These are phyloP conservation scores for Chlorops oryzae DNA, from an alignment of 1,140 invertebrate species.

Conservation along the genomic window DNA sequence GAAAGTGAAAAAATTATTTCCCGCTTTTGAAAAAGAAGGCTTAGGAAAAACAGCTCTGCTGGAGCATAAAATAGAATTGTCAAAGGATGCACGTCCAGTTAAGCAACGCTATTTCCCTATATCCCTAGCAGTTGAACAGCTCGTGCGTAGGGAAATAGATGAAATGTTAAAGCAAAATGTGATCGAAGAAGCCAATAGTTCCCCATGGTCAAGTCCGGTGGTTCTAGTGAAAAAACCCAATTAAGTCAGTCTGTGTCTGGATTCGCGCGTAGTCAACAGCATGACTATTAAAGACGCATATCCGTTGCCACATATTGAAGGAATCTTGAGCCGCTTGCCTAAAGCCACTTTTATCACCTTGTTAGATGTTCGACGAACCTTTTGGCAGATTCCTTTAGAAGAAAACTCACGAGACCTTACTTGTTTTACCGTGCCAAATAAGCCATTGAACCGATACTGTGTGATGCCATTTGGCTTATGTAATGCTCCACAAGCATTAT, in stretches of 20 bases:
- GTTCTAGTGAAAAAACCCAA: constrained; percentile 29
- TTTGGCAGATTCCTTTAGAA: constrained; percentile 13
- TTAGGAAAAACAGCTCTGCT: constrained; percentile 21
- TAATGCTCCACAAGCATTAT: not conserved
- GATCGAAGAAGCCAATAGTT: constrained; percentile 18
- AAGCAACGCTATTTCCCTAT: too few relatives aligned
- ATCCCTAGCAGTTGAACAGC: constrained; percentile 17
- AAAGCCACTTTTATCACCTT: constrained; percentile 17
- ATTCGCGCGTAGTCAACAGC: constrained; percentile 26
- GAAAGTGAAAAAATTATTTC: not conserved
- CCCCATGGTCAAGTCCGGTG: too few relatives aligned
- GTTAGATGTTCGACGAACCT: constrained; percentile 12
- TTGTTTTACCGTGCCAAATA: constrained; percentile 13
- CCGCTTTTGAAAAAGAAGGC: not conserved
- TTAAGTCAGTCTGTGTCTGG: constrained; percentile 25
- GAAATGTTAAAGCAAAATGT: constrained; percentile 23
- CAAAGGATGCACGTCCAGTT: too few relatives aligned
- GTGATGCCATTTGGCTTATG: not conserved
- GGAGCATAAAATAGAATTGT: constrained; percentile 24
- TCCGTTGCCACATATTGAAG: constrained; percentile 22
- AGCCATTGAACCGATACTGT: constrained; percentile 30
- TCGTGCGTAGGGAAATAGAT: constrained; percentile 20
- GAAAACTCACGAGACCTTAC: constrained; percentile 13
- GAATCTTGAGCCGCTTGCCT: constrained; percentile 13
- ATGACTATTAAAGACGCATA: constrained; percentile 30